These are phyloP conservation scores for Antheraea yamamai DNA, from an alignment of 2,888 invertebrate genomes.

Conservation along the genomic window DNA sequence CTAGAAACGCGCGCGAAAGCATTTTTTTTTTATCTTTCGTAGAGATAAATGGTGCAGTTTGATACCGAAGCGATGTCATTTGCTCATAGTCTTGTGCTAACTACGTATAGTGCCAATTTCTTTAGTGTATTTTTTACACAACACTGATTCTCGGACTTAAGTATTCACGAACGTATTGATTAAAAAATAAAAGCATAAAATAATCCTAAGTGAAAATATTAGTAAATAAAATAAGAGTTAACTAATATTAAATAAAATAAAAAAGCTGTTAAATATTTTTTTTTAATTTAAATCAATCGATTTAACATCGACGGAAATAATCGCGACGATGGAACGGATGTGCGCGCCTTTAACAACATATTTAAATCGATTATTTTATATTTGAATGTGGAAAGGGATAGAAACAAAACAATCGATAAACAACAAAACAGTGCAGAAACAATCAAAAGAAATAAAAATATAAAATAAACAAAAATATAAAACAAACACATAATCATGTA, in stretches of 20 bases:
- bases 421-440: slow-evolving; percentile 42
- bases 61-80: slow-evolving; percentile 47
- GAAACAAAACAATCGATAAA: slow-evolving; percentile 33
- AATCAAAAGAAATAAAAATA: slow-evolving; percentile 35
- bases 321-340: slow-evolving; percentile 26
- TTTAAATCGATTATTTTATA: slow-evolving; percentile 18
- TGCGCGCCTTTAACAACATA: slow-evolving; percentile 43
- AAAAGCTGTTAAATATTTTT: slow-evolving; percentile 25
- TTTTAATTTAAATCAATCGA: slow-evolving; percentile 18
- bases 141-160: slow-evolving; percentile 21
- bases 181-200: slow-evolving; percentile 33
- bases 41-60: slow-evolving; percentile 5
- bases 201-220: slow-evolving; percentile 30
- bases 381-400: slow-evolving; percentile 35
- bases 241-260: slow-evolving; percentile 23
- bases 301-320: slow-evolving; percentile 23
- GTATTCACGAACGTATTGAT: neutral
- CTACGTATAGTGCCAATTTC: slow-evolving; percentile 62
- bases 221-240: slow-evolving; percentile 29
- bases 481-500: slow-evolving; percentile 64
- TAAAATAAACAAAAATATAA: slow-evolving; percentile 41
- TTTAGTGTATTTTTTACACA: slow-evolving; percentile 37
- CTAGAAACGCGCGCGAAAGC: neutral
- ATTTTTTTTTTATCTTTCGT: neutral
- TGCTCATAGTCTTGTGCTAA: slow-evolving; percentile 53